phyloP scores from a whole-genome alignment of 1,140 invertebrate genomes.

The Ruditapes philippinarum region DNA sequence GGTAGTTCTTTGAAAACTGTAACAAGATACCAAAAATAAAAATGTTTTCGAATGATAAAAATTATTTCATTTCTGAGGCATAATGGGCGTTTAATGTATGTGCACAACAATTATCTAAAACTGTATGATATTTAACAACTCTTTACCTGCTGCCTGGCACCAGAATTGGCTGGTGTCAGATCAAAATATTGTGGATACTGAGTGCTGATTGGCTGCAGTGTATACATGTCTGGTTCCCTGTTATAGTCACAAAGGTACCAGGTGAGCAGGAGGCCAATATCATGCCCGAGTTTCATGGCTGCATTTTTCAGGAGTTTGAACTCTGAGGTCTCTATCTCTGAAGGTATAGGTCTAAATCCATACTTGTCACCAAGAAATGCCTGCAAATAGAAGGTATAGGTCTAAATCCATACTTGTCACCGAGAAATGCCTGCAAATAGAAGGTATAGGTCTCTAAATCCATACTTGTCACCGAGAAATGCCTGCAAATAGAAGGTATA shows the following conservation, averaged over 20 bases:
- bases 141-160: slow-evolving; percentile 50
- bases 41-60: too few relatives aligned
- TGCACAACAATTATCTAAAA: too few relatives aligned
- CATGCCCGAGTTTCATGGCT: slow-evolving; percentile 29
- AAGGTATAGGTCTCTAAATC: too few relatives aligned
- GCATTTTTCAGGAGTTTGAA: slow-evolving; percentile 57
- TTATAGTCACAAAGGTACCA: slow-evolving; percentile 90
- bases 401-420: too few relatives aligned
- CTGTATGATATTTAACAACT: too few relatives aligned
- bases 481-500: too few relatives aligned
- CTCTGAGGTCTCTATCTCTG: slow-evolving; percentile 42
- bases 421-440: too few relatives aligned
- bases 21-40: too few relatives aligned
- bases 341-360: slow-evolving; percentile 53
- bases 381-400: slow-evolving; percentile 23
- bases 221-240: slow-evolving; percentile 92
- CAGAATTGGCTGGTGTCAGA: slow-evolving; percentile 41
- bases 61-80: too few relatives aligned
- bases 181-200: slow-evolving; percentile 56
- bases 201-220: slow-evolving; percentile 88
- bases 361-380: slow-evolving; percentile 70
- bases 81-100: too few relatives aligned
- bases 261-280: slow-evolving; percentile 84
- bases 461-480: too few relatives aligned
- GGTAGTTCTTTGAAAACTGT: too few relatives aligned